Evolutionary conservation across 2,888 invertebrate genomes (phyloP).

Genomic region (Nasonia oneida): DNA sequence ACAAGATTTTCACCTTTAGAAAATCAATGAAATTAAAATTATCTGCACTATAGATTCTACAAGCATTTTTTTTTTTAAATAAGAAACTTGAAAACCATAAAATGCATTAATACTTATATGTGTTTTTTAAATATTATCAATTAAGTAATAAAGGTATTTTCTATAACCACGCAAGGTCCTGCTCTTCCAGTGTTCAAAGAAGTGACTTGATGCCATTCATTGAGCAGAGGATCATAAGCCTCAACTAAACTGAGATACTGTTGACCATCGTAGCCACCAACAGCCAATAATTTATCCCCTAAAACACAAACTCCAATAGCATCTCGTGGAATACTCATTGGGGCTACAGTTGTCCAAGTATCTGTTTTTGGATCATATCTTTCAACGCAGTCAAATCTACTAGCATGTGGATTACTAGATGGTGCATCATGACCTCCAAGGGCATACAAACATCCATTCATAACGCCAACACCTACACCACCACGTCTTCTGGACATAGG

Average conservation of each 20-base stretch:
- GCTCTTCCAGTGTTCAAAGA: constrained; percentile 91
- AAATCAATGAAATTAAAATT: background rate
- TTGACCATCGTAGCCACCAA: constrained; percentile 96
- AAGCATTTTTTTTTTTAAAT: background rate
- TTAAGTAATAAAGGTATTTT: constrained; percentile 65
- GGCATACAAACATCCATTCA: constrained; percentile 94
- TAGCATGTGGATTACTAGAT: constrained; percentile 90
- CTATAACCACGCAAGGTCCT: constrained; percentile 90
- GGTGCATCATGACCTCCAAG: constrained; percentile 97
- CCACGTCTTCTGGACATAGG: constrained; percentile 93
- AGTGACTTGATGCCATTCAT: constrained; percentile 88
- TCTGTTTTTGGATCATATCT: constrained; percentile 88
- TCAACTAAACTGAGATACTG: constrained; percentile 93
- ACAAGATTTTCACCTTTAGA: background rate
- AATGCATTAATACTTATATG: constrained; percentile 53
- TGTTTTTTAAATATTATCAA: background rate
- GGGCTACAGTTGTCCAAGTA: constrained; percentile 92
- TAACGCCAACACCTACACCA: constrained; percentile 93
- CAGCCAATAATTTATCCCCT: constrained; percentile 89
- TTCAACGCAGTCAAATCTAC: constrained; percentile 93
- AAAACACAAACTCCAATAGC: constrained; percentile 93
- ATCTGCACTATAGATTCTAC: background rate
- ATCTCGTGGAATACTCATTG: constrained; percentile 91
- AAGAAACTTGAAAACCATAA: constrained; percentile 18
- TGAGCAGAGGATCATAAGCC: constrained; percentile 91